phyloP scores from a whole-genome alignment of 2,113 vertebrate species.

The Actenoides hombroni region DNA sequence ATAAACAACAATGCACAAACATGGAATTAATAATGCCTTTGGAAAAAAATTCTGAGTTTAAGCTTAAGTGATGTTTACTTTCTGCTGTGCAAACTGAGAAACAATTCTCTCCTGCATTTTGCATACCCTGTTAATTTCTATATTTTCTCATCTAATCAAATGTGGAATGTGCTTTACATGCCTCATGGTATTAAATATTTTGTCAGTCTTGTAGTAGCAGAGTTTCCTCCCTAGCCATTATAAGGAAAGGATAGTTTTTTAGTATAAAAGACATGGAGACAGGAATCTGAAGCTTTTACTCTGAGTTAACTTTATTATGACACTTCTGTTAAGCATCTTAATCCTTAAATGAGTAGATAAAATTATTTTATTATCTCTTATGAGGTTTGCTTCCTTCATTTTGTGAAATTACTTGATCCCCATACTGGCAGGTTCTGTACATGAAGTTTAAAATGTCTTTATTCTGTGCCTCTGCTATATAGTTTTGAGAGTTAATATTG shows the following conservation, averaged over 20 bases:
- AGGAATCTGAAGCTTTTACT: background rate
- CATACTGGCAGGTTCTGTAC: background rate
- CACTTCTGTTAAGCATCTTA: background rate
- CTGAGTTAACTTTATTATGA: background rate
- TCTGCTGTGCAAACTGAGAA: background rate
- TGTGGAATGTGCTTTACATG: background rate
- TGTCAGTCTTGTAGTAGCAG: background rate
- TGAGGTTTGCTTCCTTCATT: background rate
- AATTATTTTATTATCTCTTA: background rate
- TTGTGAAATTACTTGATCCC: background rate
- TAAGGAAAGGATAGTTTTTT: background rate
- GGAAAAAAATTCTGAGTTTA: background rate
- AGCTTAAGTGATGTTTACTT: background rate
- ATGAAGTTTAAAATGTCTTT: background rate
- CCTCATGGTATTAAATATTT: background rate
- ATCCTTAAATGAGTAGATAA: background rate
- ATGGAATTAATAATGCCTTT: background rate
- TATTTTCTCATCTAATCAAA: background rate
- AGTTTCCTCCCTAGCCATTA: background rate
- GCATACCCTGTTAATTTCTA: background rate
- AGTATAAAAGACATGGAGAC: background rate
- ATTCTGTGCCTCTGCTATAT: background rate
- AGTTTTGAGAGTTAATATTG: background rate
- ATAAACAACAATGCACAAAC: background rate
- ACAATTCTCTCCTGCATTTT: background rate